Evolutionary conservation across 2,888 invertebrate species (phyloP).

Genomic region (Slavum lentiscoides): DNA sequence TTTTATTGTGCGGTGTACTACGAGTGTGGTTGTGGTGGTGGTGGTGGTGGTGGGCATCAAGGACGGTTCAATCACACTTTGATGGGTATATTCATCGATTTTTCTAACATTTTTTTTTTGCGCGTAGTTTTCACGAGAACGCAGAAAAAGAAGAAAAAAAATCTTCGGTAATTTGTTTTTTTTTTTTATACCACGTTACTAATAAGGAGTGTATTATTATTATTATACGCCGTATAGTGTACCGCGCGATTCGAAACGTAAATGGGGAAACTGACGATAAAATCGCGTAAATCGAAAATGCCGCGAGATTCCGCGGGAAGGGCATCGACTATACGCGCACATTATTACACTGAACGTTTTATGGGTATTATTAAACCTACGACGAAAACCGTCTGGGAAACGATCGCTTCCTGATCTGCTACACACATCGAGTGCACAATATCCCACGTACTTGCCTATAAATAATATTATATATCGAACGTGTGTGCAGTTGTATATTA

Average conservation of each 20-base stretch:
- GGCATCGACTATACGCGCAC: constrained; percentile 2
- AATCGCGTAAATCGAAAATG: not conserved
- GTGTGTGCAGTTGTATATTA: not conserved
- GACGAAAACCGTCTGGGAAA: not conserved
- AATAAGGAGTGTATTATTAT: too few relatives aligned
- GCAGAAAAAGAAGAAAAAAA: too few relatives aligned
- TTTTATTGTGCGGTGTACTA: not conserved
- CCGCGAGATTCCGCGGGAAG: not conserved
- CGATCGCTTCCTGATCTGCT: constrained; percentile 8
- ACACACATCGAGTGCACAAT: too few relatives aligned
- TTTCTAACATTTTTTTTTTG: not conserved
- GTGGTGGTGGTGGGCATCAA: not conserved
- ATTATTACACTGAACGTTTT: not conserved
- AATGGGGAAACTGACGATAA: too few relatives aligned
- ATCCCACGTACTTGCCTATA: too few relatives aligned
- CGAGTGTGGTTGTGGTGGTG: not conserved
- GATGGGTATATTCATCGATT: constrained; percentile 1
- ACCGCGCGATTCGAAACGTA: too few relatives aligned
- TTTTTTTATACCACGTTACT: too few relatives aligned
- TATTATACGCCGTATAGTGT: too few relatives aligned
- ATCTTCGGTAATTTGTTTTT: too few relatives aligned
- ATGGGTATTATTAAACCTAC: not conserved
- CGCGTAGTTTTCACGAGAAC: not conserved
- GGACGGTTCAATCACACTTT: constrained; percentile 24
- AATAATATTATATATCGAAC: too few relatives aligned